Conservation (phyloP, 1,140 invertebrate species). For the Campodea augens region DNA sequence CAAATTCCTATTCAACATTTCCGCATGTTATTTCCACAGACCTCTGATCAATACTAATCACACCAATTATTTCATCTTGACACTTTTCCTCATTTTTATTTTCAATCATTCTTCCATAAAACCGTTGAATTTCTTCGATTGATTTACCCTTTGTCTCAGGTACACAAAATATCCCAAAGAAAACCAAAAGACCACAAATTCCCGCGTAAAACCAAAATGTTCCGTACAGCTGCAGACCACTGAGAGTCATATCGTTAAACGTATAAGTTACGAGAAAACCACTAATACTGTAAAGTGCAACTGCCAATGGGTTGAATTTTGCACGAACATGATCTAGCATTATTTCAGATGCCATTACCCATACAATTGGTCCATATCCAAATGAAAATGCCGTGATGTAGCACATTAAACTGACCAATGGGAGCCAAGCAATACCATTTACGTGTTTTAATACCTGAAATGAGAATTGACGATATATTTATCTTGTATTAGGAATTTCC, state of each 20-base stretch:
- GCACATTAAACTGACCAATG: conserved; percentile 25
- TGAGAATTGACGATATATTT: too few species aligned
- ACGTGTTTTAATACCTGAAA: too few species aligned
- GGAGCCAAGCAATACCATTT: conserved; percentile 25
- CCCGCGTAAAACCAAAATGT: conserved; percentile 29
- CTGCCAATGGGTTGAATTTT: conserved; percentile 24
- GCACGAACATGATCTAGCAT: conserved; percentile 25
- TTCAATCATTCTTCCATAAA: conserved; percentile 16
- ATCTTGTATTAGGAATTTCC: too few species aligned
- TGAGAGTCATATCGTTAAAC: conserved; percentile 22
- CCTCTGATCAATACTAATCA: too few species aligned
- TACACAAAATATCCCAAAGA: conserved; percentile 24
- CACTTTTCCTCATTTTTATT: too few species aligned
- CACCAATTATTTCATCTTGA: too few species aligned
- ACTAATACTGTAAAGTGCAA: conserved; percentile 24
- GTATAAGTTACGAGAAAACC: conserved; percentile 30
- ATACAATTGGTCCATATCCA: conserved; percentile 30
- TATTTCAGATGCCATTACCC: conserved; percentile 30
- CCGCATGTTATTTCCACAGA: too few species aligned
- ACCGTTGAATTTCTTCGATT: conserved; percentile 29
- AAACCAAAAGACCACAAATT: conserved; percentile 14
- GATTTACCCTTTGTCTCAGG: conserved; percentile 35
- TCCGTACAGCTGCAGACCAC: conserved; percentile 20
- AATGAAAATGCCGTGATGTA: conserved; percentile 30
- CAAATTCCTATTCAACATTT: too few species aligned